A percentile compares a stretch with the other conserved stretches of the same genome.
Conservation (phyloP, 2,888 invertebrate species). For the Eristalis tenax region DNA sequence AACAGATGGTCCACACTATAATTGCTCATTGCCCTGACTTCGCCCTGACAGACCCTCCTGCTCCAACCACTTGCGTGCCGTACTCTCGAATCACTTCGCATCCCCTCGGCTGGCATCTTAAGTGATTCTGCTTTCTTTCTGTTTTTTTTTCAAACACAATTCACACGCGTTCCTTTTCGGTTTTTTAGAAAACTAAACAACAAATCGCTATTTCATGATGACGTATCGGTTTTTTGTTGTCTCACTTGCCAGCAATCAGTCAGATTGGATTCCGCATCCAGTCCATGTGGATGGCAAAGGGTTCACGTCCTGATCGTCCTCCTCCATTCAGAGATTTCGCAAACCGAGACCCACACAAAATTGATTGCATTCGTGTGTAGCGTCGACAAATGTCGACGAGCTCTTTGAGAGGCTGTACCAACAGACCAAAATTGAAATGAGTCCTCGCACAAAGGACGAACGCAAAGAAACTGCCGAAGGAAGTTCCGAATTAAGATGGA, state of each 20-base stretch:
- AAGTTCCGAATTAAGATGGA: conserved; percentile 78
- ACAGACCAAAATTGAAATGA: conserved; percentile 57
- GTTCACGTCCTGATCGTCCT: conserved; percentile 30
- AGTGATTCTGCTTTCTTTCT: conserved; percentile 43
- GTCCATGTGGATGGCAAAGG: conserved; percentile 44
- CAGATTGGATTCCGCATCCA: conserved; percentile 50
- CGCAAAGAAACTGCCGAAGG: conserved; percentile 32
- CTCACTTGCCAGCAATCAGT: conserved; percentile 69
- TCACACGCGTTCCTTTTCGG: conserved; percentile 33
- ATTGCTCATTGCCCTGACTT: not conserved
- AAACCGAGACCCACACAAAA: conserved; percentile 52
- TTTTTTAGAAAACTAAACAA: conserved; percentile 43
- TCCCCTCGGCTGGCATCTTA: conserved; percentile 48
- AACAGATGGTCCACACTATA: not conserved
- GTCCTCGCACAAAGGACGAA: conserved; percentile 48
- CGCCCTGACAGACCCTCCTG: not conserved
- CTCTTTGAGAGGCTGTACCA: conserved; percentile 56
- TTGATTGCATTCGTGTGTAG: conserved; percentile 68
- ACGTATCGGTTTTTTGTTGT: conserved; percentile 75
- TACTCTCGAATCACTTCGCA: conserved; percentile 50
- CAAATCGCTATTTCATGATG: conserved; percentile 76
- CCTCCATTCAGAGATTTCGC: conserved; percentile 60
- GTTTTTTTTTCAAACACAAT: conserved; percentile 8
- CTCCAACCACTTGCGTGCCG: conserved; percentile 24
- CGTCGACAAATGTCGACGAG: conserved; percentile 53